Evolutionary conservation across 2,797 vertebrate species (phyloP).

Genomic region (Anguilla obscura): DNA sequence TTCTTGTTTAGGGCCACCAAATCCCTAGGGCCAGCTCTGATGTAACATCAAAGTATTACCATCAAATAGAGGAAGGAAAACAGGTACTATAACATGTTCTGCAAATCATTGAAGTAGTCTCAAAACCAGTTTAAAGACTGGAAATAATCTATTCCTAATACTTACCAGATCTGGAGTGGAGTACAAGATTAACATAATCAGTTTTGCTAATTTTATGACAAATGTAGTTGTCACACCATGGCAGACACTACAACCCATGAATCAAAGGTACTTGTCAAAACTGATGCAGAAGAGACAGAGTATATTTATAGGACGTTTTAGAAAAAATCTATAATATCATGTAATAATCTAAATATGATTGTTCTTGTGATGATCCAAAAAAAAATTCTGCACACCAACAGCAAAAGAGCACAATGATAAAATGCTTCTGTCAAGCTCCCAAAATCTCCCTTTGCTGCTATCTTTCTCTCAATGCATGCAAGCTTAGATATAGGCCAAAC

Average conservation of each 20-base stretch:
- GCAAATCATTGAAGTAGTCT: background rate
- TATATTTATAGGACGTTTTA: background rate
- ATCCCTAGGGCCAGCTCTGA: background rate
- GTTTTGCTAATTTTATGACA: conserved; percentile 62
- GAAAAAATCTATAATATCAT: background rate
- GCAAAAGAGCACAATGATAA: background rate
- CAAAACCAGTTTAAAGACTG: background rate
- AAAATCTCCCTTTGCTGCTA: background rate
- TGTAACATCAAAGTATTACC: conserved; percentile 39
- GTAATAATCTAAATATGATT: background rate
- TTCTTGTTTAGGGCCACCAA: too few relatives aligned
- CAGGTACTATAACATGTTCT: conserved; percentile 30
- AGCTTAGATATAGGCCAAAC: background rate
- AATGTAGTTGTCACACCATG: conserved; percentile 57
- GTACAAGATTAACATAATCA: conserved; percentile 29
- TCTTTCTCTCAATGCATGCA: background rate
- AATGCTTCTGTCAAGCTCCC: background rate
- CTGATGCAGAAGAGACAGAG: background rate
- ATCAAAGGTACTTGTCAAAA: background rate
- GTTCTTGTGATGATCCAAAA: background rate
- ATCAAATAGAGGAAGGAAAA: conserved; percentile 27
- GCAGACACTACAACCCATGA: background rate
- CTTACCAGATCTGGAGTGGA: conserved; percentile 20
- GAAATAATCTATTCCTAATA: background rate
- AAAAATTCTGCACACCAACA: background rate